A percentile compares a stretch with the other conserved stretches of the same genome.
Evolutionary conservation across 2,888 invertebrate species (phyloP).

Genomic region (Drosophila mimetica): DNA sequence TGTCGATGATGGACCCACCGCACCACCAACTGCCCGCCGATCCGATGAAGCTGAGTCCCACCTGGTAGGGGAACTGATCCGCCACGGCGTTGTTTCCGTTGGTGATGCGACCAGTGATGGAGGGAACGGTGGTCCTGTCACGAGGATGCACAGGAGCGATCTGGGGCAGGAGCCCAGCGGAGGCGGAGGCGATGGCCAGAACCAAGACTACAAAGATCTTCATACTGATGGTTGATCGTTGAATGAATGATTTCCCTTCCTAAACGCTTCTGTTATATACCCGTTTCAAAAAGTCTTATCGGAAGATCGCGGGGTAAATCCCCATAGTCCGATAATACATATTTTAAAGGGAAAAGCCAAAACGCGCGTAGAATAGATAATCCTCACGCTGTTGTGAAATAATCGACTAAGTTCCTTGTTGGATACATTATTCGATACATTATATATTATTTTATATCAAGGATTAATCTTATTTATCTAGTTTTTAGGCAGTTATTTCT

Average conservation of each 20-base stretch:
- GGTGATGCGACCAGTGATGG: constrained; percentile 63
- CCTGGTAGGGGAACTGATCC: constrained; percentile 70
- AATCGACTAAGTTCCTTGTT: too few relatives aligned
- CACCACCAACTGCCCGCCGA: constrained; percentile 54
- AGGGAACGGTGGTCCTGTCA: constrained; percentile 7
- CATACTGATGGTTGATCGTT: constrained; percentile 2
- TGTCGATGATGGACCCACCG: constrained; percentile 66
- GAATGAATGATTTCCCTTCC: background rate
- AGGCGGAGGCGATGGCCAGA: constrained; percentile 23
- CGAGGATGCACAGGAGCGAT: constrained; percentile 5
- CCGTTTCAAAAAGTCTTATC: background rate
- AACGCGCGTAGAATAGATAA: background rate
- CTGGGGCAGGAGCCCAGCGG: constrained; percentile 20
- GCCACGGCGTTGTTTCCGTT: constrained; percentile 54
- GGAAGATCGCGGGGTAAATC: background rate
- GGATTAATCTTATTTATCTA: too few relatives aligned
- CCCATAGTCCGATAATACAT: background rate
- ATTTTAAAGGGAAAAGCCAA: background rate
- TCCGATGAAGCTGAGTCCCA: constrained; percentile 57
- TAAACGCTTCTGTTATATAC: background rate
- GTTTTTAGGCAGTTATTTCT: too few relatives aligned
- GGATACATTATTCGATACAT: too few relatives aligned
- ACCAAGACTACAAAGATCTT: constrained; percentile 11
- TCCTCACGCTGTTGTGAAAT: too few relatives aligned
- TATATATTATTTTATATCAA: too few relatives aligned